Base-by-base conservation (phyloP, 2,888 invertebrate genomes). In the Pherbina coryleti region DNA sequence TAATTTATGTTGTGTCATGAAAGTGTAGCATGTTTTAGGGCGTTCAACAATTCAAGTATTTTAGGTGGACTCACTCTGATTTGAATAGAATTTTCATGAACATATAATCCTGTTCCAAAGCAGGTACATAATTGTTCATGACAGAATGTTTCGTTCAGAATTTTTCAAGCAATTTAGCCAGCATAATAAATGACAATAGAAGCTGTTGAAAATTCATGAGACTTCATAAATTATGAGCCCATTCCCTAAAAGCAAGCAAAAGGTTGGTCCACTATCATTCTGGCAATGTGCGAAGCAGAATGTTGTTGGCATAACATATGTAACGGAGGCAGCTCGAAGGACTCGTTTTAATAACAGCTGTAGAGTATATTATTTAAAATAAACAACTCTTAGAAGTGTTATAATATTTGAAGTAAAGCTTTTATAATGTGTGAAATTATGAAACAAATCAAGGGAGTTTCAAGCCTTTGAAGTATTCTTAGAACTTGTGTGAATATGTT, bases 1-100 rank as follows among this genome's bases (percentile, higher is more conserved):
- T 70, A 79, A 79, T 79, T 79, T 79, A 79, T 79, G 76, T 72
- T 79, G 76, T 79, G 67, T 37, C 19, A 67, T n/a, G 25, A 60
- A 34, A n/a, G 22, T 62, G 67, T 67, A 78, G 64, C 69, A 72
- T 76, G 67, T 76, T 76, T 76, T 57, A 60, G 67, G 74, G 74
- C 73, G 67, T 79, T 69, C 19, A 60, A 22, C 44, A 69, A 67
- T 62, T 66, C 67, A n/a, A 51, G 51, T 25, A 17, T 17, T 51
- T 17, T 17, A 25, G 14, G 8, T 22, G 28, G 49, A 49, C 69
- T 69, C 69, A 49, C 19, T 5, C 66, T 17, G 11, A 28, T 69
- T 28, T 69, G 69, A 51, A 51, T 37, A 22, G 34, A 67, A 67
- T 69, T 69, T 69, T 25, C n/a, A 19, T 49, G 51, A 31, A 49